Percentiles rank a stretch among this genome's conserved stretches.
phyloP scores from a whole-genome alignment of 2,888 invertebrate genomes.

The Melieria crassipennis region DNA sequence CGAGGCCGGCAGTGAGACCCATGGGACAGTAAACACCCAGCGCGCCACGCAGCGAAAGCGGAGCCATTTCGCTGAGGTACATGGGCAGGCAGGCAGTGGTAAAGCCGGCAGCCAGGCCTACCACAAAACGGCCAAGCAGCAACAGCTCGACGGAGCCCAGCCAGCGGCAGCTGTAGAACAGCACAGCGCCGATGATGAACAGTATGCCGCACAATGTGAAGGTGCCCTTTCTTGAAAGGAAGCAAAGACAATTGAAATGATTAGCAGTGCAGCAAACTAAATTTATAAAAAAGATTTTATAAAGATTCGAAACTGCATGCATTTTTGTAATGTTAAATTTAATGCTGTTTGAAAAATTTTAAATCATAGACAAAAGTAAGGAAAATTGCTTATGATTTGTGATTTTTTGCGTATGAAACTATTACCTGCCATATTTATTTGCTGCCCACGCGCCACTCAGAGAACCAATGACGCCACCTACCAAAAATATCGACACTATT shows the following conservation, averaged over 20 bases:
- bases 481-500: constrained; percentile 86
- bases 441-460: constrained; percentile 80
- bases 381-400: too few species aligned
- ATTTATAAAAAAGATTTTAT: too few species aligned
- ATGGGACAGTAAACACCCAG: constrained; percentile 79
- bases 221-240: constrained; percentile 72
- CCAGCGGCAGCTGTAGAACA: constrained; percentile 74
- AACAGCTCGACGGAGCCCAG: constrained; percentile 81
- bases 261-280: too few species aligned
- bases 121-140: constrained; percentile 77
- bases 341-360: too few species aligned
- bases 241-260: background rate
- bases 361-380: too few species aligned
- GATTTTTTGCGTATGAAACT: background rate
- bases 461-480: constrained; percentile 88
- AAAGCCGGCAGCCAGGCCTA: constrained; percentile 82
- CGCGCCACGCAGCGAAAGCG: constrained; percentile 79
- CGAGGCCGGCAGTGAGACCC: constrained; percentile 63
- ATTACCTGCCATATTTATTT: constrained; percentile 75
- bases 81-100: constrained; percentile 89
- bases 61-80: constrained; percentile 90
- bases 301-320: background rate
- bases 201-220: constrained; percentile 76
- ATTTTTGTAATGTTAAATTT: background rate
- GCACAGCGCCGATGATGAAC: constrained; percentile 73